phyloP scores from a whole-genome alignment of 2,113 vertebrate species.

The Solea solea region DNA sequence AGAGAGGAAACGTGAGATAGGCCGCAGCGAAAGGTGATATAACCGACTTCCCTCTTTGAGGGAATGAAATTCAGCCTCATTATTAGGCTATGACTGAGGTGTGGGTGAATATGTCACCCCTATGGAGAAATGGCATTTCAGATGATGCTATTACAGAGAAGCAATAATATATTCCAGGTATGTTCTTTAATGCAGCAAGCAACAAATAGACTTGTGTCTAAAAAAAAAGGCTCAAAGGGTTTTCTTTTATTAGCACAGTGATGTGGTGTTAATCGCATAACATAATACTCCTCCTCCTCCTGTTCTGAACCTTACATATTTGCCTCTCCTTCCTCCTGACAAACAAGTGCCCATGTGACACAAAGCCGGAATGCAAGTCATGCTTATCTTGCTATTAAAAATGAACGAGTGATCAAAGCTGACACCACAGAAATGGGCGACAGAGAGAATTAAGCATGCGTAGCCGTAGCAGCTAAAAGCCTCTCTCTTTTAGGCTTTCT shows the following conservation, averaged over 20 bases:
- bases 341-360: slow-evolving; percentile 10
- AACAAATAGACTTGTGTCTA: not conserved
- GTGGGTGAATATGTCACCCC: slow-evolving; percentile 12
- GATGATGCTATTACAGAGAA: slow-evolving; percentile 21
- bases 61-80: slow-evolving; percentile 20
- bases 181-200: slow-evolving; percentile 7
- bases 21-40: slow-evolving; percentile 17
- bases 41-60: slow-evolving; percentile 15
- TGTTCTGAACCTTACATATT: not conserved
- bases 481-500: not conserved
- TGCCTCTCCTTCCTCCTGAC: not conserved
- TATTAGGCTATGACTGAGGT: slow-evolving; percentile 13
- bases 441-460: slow-evolving; percentile 29
- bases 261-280: not conserved
- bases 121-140: slow-evolving; percentile 6
- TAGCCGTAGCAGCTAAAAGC: slow-evolving; percentile 13
- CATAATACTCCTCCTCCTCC: not conserved
- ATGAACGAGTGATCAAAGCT: slow-evolving; percentile 24
- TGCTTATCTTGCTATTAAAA: slow-evolving; percentile 34
- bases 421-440: slow-evolving; percentile 21
- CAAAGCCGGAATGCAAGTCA: slow-evolving; percentile 28
- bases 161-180: slow-evolving; percentile 7
- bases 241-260: slow-evolving; percentile 3
- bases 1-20: not conserved
- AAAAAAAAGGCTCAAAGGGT: not conserved